Evolutionary conservation across 2,888 invertebrate genomes (phyloP).

Genomic region (Dysmachus trigonus): DNA sequence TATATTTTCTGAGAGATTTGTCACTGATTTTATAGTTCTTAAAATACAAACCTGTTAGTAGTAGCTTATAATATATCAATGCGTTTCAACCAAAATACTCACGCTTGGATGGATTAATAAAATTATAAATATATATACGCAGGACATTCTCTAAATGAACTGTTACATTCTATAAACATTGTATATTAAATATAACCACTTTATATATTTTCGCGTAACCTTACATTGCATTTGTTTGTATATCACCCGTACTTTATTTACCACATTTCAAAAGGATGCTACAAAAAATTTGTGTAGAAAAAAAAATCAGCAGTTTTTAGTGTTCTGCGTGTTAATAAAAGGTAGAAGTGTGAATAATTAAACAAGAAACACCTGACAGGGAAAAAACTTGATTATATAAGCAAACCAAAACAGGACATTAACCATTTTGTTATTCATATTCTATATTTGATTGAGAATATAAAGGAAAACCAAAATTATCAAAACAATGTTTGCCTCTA

Average conservation of each 20-base stretch:
- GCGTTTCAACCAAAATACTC: background rate
- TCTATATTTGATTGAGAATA: slow-evolving; percentile 20
- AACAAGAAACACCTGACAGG: slow-evolving; percentile 38
- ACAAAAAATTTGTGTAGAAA: slow-evolving; percentile 22
- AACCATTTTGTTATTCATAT: slow-evolving; percentile 31
- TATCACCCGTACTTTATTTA: background rate
- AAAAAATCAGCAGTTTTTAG: slow-evolving; percentile 36
- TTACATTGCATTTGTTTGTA: background rate
- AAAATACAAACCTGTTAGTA: background rate
- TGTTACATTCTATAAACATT: background rate
- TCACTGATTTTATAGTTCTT: background rate
- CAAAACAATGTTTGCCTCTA: slow-evolving; percentile 28
- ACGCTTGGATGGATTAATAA: background rate
- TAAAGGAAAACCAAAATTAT: slow-evolving; percentile 27
- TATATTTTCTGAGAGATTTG: background rate
- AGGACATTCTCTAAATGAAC: background rate
- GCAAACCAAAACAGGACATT: slow-evolving; percentile 27
- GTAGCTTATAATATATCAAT: background rate
- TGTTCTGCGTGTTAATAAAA: slow-evolving; percentile 39
- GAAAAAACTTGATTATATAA: slow-evolving; percentile 36
- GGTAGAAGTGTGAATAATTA: slow-evolving; percentile 39
- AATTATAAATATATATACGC: background rate
- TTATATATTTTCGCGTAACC: background rate
- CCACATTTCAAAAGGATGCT: slow-evolving; percentile 40
- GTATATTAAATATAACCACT: background rate